A percentile compares a stretch with the other conserved stretches of the same genome.
Conservation (phyloP, 2,888 invertebrate genomes). For the Helleia helle region DNA sequence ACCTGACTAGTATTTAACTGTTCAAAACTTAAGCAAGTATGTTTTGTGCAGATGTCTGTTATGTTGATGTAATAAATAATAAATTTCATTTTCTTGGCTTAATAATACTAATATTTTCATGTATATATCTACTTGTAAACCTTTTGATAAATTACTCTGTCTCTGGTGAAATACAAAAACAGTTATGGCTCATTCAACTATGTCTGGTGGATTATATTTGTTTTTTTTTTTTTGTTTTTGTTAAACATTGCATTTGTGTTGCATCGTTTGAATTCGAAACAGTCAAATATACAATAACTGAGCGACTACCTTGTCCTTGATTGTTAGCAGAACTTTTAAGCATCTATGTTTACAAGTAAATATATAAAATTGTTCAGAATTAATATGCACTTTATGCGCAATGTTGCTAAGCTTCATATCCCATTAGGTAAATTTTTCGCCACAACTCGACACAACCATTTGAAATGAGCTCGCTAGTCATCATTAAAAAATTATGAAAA, state of each 20-base stretch:
- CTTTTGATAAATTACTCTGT: no score
- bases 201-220: no score
- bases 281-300: no score
- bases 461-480: slow-evolving; percentile 42
- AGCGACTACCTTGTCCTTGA: no score
- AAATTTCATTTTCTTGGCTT: not conserved
- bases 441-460: slow-evolving; percentile 65
- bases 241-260: no score
- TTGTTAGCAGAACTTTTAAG: no score
- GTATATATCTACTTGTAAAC: not conserved
- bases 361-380: not conserved
- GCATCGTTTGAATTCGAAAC: no score
- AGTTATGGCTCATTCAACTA: no score
- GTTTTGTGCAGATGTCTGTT: not conserved
- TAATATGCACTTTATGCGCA: slow-evolving; percentile 25
- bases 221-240: no score
- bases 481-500: not conserved
- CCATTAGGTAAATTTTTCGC: slow-evolving; percentile 33
- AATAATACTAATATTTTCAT: not conserved
- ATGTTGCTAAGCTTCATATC: slow-evolving; percentile 55
- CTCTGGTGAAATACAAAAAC: no score
- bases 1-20: slow-evolving; percentile 3
- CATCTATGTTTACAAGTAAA: not conserved
- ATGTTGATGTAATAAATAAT: not conserved
- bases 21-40: not conserved